phyloP scores from a whole-genome alignment of 2,113 vertebrate species.

The Corydoras sp. region DNA sequence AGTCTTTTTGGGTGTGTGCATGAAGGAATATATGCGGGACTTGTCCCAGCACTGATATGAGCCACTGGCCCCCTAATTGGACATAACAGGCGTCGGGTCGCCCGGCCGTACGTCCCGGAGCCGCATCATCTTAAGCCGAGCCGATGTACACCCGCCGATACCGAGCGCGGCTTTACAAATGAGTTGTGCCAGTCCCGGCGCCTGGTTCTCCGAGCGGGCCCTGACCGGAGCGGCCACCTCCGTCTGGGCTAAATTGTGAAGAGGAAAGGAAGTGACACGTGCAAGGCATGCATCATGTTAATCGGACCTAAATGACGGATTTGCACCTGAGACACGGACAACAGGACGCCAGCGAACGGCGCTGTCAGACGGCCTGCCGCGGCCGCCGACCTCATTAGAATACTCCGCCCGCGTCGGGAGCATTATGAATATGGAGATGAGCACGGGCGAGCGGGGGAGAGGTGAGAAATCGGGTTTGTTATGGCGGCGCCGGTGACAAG shows the following conservation, averaged over 20 bases:
- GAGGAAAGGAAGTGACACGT: constrained; percentile 75
- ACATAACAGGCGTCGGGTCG: constrained; percentile 61
- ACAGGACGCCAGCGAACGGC: constrained; percentile 60
- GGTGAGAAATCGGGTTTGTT: constrained; percentile 45
- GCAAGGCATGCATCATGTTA: constrained; percentile 71
- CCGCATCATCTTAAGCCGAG: constrained; percentile 25
- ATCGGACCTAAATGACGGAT: constrained; percentile 76
- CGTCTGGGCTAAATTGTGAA: constrained; percentile 70
- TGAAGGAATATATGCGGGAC: constrained; percentile 16
- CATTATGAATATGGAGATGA: constrained; percentile 50
- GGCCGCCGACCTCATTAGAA: constrained; percentile 71
- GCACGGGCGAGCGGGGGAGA: constrained; percentile 28
- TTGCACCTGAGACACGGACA: constrained; percentile 67
- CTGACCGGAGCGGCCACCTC: constrained; percentile 49
- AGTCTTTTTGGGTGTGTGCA: constrained; percentile 25
- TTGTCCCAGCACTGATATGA: constrained; percentile 57
- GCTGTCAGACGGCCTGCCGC: constrained; percentile 70
- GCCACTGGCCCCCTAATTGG: constrained; percentile 61
- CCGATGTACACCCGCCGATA: constrained; percentile 62
- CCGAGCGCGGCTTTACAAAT: constrained; percentile 68
- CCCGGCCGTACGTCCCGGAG: constrained; percentile 53
- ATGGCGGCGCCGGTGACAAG: constrained; percentile 42
- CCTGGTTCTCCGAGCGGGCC: constrained; percentile 62
- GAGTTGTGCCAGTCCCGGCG: constrained; percentile 51
- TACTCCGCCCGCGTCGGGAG: constrained; percentile 57